These are phyloP conservation scores for Anastatus disparis DNA, from an alignment of 1,140 invertebrate genomes.

Conservation along the genomic window DNA sequence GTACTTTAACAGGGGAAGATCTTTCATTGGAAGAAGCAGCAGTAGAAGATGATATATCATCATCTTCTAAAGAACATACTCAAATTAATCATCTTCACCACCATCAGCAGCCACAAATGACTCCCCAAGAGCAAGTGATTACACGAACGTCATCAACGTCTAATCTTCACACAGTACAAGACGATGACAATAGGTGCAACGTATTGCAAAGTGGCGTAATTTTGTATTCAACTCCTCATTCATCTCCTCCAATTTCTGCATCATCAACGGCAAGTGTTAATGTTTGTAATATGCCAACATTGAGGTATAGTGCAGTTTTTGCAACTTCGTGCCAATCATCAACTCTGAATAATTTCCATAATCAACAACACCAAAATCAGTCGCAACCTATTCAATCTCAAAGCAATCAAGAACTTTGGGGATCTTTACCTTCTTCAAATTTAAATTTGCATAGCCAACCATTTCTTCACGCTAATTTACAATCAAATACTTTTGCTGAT, in stretches of 20 bases:
- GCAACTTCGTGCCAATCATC: conserved; percentile 72
- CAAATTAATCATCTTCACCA: conserved; percentile 61
- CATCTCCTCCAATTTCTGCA: background rate
- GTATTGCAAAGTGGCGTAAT: conserved; percentile 62
- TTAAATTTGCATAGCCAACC: conserved; percentile 58
- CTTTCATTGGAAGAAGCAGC: conserved; percentile 75
- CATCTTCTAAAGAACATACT: conserved; percentile 68
- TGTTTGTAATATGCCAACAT: conserved; percentile 67
- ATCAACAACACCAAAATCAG: conserved; percentile 49
- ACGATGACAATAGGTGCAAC: conserved; percentile 60
- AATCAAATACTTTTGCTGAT: conserved; percentile 57
- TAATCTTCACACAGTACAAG: conserved; percentile 32
- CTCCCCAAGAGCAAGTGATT: conserved; percentile 44
- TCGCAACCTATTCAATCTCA: conserved; percentile 51
- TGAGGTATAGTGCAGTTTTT: conserved; percentile 76
- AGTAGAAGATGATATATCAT: conserved; percentile 79
- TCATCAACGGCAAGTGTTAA: conserved; percentile 62
- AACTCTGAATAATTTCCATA: conserved; percentile 61
- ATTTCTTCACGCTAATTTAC: conserved; percentile 58
- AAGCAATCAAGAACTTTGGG: conserved; percentile 59
- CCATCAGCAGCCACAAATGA: conserved; percentile 43
- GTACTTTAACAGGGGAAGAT: conserved; percentile 81
- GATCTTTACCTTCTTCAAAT: conserved; percentile 65
- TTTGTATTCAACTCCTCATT: conserved; percentile 56
- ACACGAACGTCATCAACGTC: conserved; percentile 46